A percentile compares a stretch with the other conserved stretches of the same genome.
Conservation (phyloP, 2,797 vertebrate genomes). For the Nyctibius grandis region DNA sequence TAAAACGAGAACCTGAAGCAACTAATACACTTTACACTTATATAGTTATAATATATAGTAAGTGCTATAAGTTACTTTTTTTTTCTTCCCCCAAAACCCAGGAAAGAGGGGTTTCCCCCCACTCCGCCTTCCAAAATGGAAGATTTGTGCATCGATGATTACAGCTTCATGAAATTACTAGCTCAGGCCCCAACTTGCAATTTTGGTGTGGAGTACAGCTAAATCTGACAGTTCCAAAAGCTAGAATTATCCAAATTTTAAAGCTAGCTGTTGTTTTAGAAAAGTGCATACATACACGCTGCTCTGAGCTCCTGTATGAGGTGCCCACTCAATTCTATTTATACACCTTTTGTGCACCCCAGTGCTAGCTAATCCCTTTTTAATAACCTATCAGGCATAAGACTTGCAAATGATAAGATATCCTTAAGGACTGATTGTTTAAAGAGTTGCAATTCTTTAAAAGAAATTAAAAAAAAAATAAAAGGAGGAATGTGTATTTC, state of each 20-base stretch:
- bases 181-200: not conserved
- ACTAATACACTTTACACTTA: not conserved
- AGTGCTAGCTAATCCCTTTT: not conserved
- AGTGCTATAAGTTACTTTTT: not conserved
- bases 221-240: not conserved
- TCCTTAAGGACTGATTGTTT: not conserved
- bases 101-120: not conserved
- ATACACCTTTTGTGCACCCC: not conserved
- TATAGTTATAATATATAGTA: not conserved
- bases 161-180: not conserved
- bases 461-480: not conserved
- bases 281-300: accelerated
- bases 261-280: not conserved
- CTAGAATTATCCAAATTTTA: not conserved
- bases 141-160: not conserved
- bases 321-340: not conserved
- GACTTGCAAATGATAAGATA: not conserved
- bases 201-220: not conserved
- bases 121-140: not conserved
- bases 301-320: not conserved
- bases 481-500: not conserved
- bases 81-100: not conserved
- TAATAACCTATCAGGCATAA: not conserved
- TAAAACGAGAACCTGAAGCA: not conserved
- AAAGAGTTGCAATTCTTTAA: not conserved